Evolutionary conservation across 2,797 vertebrate genomes (phyloP).

Genomic region (Danionella dracula): DNA sequence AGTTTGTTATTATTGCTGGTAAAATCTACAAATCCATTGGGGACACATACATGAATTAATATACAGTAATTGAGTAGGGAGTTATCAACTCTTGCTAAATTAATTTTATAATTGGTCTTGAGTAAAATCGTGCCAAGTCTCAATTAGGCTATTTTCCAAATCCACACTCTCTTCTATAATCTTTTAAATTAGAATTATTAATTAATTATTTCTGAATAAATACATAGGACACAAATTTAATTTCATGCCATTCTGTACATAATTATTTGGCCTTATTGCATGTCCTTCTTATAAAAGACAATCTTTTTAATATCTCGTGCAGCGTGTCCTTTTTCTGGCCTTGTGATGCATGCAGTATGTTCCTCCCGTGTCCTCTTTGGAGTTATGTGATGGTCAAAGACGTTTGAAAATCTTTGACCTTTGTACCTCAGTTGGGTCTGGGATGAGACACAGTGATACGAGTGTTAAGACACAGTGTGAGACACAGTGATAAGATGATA

Average conservation of each 20-base stretch:
- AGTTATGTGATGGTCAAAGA: background rate
- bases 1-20: background rate
- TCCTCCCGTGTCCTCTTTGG: background rate
- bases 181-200: too few species aligned
- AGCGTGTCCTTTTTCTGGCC: background rate
- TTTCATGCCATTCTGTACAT: background rate
- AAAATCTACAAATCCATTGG: background rate
- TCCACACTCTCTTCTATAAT: too few species aligned
- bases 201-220: background rate
- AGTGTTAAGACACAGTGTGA: background rate
- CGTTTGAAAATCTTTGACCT: background rate
- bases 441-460: slow-evolving; percentile 19
- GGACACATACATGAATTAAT: background rate
- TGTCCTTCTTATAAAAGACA: background rate
- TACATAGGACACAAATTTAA: background rate
- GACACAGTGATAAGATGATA: background rate
- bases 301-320: background rate
- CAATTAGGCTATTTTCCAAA: slow-evolving; percentile 1
- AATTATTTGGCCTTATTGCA: background rate
- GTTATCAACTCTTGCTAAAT: background rate
- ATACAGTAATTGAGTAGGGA: background rate
- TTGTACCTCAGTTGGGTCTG: background rate
- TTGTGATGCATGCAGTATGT: background rate
- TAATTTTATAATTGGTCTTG: background rate
- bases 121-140: background rate